Conservation (phyloP, 2,113 vertebrate genomes). For the Larimichthys polyactis region DNA sequence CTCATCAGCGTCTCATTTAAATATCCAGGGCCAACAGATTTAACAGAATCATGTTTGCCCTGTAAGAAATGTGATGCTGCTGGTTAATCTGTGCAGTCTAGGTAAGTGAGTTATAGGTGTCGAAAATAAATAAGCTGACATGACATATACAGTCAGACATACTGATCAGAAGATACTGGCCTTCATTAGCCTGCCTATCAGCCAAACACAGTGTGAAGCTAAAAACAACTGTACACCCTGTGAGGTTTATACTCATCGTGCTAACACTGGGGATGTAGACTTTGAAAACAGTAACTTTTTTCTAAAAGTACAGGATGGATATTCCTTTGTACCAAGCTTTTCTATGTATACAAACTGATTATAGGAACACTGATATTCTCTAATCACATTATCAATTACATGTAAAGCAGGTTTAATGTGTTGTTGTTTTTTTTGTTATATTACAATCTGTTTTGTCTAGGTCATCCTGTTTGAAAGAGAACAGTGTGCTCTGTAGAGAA, state of each 20-base stretch:
- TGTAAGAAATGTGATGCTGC: constrained; percentile 25
- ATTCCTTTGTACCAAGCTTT: not conserved
- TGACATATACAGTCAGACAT: not conserved
- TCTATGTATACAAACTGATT: not conserved
- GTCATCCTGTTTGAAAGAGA: not conserved
- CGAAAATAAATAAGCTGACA: not conserved
- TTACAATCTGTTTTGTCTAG: not conserved
- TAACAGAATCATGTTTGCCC: constrained; percentile 32
- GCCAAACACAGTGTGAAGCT: not conserved
- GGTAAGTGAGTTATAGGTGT: not conserved
- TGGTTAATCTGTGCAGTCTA: not conserved
- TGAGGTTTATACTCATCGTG: constrained; percentile 16
- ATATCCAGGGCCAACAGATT: constrained; percentile 46
- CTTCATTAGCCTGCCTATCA: constrained; percentile 2
- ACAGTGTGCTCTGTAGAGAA: not conserved
- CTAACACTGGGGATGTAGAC: not conserved
- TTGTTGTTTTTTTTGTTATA: not conserved
- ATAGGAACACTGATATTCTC: not conserved
- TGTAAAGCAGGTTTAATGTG: not conserved
- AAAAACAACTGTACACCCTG: not conserved
- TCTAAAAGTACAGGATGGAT: not conserved
- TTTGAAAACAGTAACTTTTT: not conserved
- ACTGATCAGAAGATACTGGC: not conserved
- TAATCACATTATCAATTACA: constrained; percentile 1
- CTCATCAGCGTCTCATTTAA: constrained; percentile 50